Base-by-base conservation (phyloP, 2,113 vertebrate genomes). In the Bungarus multicinctus region DNA sequence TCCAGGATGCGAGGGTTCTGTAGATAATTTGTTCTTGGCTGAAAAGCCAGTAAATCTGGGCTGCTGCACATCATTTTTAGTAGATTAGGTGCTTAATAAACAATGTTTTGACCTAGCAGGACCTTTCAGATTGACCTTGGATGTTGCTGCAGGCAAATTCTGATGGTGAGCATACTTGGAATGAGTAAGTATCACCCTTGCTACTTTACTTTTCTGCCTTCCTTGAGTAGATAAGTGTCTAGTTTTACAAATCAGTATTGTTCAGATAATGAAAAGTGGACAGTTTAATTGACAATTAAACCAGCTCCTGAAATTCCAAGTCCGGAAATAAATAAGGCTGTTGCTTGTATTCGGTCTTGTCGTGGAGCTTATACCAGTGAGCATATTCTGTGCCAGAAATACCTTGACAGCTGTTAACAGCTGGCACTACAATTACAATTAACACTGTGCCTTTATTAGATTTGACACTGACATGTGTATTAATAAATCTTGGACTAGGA, bases 401-500 rank as follows among this genome's bases (percentile, higher is more conserved):
- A 95, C 81, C 92, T 96, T 95, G 97, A 94, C 93, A 96, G 95
- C 93, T 96, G 93, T 94, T 95, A 94, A 52, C 57, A 95, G 87
- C 96, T 94, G 94, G 88, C 69, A 89, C 87, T 90, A 69, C 30
- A 91, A 93, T 94, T 95, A 89, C 91, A 95, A 92, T 96, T 96
- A 97, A 94, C 11, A 50, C 85, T 95, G 88, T n/a, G 95, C 53
- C 95, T 97, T 97, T 95, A 95, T 96, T 96, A 95, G 95, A 90
- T 57, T 91, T 96, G 96, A 96, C 90, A 92, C 85, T 97, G 94
- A 96, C 87, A 90, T 96, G 91, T 94, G 85, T 94, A 94, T 96
- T 97, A 97, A 96, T 97, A 96, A 97, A 95, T 88, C 92, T 95
- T 97, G 91, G 94, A 94, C 93, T 94, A 89, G 89, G 93, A 96